Conservation (phyloP, 2,797 vertebrate species). For the Passerculus sandwichensis region DNA sequence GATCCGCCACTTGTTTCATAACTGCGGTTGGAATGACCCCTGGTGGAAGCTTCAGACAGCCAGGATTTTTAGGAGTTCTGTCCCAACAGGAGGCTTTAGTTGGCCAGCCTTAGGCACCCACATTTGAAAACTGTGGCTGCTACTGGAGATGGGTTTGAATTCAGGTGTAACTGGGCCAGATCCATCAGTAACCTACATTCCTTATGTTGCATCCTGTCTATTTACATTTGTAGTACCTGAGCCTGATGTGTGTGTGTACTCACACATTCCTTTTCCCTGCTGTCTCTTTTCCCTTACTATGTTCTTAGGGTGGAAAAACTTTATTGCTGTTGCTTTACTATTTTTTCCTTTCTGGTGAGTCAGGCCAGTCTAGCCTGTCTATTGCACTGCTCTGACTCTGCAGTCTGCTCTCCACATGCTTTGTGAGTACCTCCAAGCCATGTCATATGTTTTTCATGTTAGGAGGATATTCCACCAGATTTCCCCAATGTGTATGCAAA, state of each 20-base stretch:
- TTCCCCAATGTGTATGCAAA: background rate
- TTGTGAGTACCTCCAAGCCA: background rate
- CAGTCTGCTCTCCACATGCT: background rate
- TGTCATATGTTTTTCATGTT: background rate
- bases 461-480: background rate
- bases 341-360: background rate
- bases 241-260: background rate
- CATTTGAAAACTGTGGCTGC: background rate
- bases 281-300: background rate
- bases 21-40: background rate
- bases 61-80: background rate
- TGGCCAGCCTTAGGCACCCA: background rate
- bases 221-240: background rate
- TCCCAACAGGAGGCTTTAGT: background rate
- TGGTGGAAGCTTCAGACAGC: slow-evolving; percentile 6
- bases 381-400: background rate
- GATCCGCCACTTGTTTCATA: accelerated
- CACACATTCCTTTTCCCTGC: background rate
- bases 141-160: background rate
- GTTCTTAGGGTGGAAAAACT: background rate
- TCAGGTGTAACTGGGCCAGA: background rate
- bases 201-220: background rate
- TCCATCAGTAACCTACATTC: background rate
- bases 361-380: background rate
- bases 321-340: background rate